Conservation (phyloP, 2,888 invertebrate genomes). For the Epiblema foenella region DNA sequence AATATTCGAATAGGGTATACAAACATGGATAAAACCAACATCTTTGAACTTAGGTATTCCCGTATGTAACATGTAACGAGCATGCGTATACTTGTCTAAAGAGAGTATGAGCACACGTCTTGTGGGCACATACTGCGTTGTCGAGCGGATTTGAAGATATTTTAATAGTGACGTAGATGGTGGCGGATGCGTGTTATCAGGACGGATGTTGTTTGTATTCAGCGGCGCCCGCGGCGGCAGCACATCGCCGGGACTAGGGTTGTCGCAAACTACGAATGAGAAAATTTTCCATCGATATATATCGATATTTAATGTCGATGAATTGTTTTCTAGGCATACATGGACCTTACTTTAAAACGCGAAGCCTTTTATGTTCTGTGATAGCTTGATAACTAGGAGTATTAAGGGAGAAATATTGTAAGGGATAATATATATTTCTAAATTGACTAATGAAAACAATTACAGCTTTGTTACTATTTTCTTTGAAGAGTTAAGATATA, state of each 20-base stretch:
- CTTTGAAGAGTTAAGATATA: too few species aligned
- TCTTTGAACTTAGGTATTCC: not conserved
- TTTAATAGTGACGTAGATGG: slow-evolving; percentile 18
- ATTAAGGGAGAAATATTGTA: too few species aligned
- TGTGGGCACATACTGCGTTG: not conserved
- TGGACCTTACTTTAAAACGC: too few species aligned
- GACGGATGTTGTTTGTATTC: slow-evolving; percentile 29
- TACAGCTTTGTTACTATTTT: too few species aligned
- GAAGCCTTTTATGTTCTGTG: too few species aligned
- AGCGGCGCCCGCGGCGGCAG: slow-evolving; percentile 13
- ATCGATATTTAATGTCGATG: not conserved
- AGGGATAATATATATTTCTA: too few species aligned
- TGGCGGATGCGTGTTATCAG: slow-evolving; percentile 29
- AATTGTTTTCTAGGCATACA: too few species aligned
- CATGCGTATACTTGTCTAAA: not conserved
- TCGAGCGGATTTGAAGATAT: slow-evolving; percentile 14
- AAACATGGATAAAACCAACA: not conserved
- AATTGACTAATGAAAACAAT: too few species aligned
- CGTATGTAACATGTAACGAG: not conserved
- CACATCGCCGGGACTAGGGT: slow-evolving; percentile 17
- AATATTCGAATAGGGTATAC: too few species aligned
- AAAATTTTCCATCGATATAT: not conserved
- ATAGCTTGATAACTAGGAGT: too few species aligned
- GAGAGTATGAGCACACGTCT: not conserved
- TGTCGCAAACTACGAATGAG: not conserved